These are phyloP conservation scores for Microcebus murinus DNA, from an alignment of 2,113 vertebrate species.

Conservation along the genomic window DNA sequence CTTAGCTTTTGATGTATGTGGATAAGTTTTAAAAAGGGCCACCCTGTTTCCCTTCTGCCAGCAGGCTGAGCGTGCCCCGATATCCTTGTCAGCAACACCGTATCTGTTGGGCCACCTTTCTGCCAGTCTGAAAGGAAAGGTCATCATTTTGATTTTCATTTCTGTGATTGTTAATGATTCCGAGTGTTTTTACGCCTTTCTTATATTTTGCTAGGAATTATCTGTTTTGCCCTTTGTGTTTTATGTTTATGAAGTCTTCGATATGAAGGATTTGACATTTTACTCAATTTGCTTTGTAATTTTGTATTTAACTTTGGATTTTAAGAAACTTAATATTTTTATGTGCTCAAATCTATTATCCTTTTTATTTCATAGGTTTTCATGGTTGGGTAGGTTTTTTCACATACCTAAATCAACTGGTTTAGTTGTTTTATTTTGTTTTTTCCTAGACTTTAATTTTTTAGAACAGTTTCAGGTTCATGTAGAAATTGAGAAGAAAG, in stretches of 20 bases:
- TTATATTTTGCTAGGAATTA: neutral
- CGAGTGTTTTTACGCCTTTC: neutral
- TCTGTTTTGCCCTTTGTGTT: neutral
- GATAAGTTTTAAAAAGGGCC: too few relatives aligned
- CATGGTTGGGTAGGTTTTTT: neutral
- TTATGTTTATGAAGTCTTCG: neutral
- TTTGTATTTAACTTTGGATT: neutral
- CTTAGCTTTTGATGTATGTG: neutral
- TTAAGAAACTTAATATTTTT: neutral
- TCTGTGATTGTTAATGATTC: neutral
- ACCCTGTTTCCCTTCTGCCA: accelerated
- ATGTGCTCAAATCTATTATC: neutral
- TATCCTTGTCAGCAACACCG: neutral
- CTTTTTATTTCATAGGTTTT: neutral
- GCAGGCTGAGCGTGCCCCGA: neutral
- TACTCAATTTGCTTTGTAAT: neutral
- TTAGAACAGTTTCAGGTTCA: neutral
- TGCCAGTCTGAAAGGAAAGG: neutral
- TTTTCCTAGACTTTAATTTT: neutral
- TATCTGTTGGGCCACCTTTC: too few relatives aligned
- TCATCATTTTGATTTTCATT: neutral
- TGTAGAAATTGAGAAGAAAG: neutral
- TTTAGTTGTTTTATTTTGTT: neutral
- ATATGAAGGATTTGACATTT: neutral
- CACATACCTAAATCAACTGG: neutral